Conservation (phyloP, 2,113 vertebrate genomes). For the Malurus alboscapulatus region DNA sequence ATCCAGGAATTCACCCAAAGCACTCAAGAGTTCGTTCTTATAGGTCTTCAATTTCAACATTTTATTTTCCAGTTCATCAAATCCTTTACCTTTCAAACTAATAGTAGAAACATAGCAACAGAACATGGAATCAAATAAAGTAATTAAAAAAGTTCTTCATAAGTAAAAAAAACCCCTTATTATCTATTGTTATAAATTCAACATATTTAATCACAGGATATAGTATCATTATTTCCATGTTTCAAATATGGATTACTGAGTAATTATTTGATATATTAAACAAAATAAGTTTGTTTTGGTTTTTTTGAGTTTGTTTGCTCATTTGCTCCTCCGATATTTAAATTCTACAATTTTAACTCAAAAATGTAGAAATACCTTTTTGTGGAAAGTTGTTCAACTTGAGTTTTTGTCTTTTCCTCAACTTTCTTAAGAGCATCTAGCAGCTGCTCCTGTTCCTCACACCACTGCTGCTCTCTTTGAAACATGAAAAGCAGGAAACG, state of each 20-base stretch:
- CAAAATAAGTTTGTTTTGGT: neutral
- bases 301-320: neutral
- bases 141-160: neutral
- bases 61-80: slow-evolving; percentile 44
- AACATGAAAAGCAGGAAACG: slow-evolving; percentile 8
- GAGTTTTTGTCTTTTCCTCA: neutral
- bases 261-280: neutral
- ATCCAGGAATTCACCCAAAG: slow-evolving; percentile 62
- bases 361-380: slow-evolving; percentile 63
- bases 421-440: slow-evolving; percentile 3
- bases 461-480: slow-evolving; percentile 73
- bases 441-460: slow-evolving; percentile 61
- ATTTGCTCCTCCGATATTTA: neutral
- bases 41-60: neutral
- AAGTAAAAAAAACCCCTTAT: fast-evolving
- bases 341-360: neutral
- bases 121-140: neutral
- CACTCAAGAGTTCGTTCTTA: slow-evolving; percentile 53
- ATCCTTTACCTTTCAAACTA: neutral
- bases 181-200: neutral
- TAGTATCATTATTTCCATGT: neutral
- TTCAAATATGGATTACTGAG: neutral
- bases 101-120: slow-evolving; percentile 5
- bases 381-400: neutral
- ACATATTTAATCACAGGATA: neutral